These are phyloP conservation scores for Aphis gossypii DNA, from an alignment of 1,140 invertebrate genomes.

Conservation along the genomic window DNA sequence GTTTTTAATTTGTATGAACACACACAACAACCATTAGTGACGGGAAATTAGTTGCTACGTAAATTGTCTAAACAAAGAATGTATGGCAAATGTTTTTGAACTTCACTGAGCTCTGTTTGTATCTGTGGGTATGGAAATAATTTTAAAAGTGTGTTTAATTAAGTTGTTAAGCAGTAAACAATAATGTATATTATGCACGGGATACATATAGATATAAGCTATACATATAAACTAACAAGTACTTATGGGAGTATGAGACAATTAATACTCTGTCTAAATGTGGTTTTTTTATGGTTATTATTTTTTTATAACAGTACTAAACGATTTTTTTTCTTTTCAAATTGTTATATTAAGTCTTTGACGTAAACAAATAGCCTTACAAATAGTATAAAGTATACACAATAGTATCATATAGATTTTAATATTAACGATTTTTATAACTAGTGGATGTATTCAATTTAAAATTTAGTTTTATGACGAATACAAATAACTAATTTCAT, in stretches of 20 bases:
- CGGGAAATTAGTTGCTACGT: neutral
- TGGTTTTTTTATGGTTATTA: constrained; percentile 20
- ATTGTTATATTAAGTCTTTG: neutral
- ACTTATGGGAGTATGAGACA: neutral
- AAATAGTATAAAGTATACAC: neutral
- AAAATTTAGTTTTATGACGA: neutral
- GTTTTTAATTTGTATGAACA: constrained; percentile 20
- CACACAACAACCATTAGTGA: constrained; percentile 24
- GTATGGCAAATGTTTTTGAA: neutral
- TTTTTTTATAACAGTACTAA: constrained; percentile 6
- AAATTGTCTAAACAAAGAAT: constrained; percentile 20
- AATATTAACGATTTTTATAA: neutral
- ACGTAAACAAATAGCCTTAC: neutral
- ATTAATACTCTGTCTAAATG: neutral
- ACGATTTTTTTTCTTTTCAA: neutral
- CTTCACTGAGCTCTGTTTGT: neutral
- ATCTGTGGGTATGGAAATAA: neutral
- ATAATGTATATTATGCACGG: constrained; percentile 15
- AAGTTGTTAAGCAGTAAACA: constrained; percentile 27
- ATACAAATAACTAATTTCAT: neutral
- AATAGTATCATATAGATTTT: neutral
- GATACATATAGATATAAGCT: neutral
- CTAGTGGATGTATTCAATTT: neutral
- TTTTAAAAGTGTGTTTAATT: constrained; percentile 13
- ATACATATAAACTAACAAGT: neutral